Conservation (phyloP, 2,113 vertebrate species). For the Naja naja region DNA sequence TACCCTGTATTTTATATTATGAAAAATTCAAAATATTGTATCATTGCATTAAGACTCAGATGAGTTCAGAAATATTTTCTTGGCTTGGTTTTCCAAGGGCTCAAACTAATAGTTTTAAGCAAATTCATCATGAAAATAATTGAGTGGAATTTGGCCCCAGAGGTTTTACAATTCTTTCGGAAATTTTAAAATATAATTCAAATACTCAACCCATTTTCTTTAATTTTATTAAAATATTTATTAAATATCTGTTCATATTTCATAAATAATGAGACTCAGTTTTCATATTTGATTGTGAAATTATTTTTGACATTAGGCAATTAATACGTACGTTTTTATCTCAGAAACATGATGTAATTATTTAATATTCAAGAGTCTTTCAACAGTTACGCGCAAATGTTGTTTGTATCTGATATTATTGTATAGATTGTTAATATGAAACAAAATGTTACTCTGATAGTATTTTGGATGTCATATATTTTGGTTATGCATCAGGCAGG, state of each 20-base stretch:
- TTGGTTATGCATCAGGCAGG: neutral
- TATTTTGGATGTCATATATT: neutral
- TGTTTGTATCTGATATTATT: neutral
- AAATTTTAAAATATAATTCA: neutral
- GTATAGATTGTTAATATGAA: neutral
- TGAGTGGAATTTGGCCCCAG: neutral
- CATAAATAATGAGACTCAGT: neutral
- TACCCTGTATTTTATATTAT: slow-evolving; percentile 43
- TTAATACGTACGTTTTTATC: neutral
- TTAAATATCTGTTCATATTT: neutral
- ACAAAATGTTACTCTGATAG: neutral
- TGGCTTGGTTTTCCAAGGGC: neutral
- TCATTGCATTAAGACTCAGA: slow-evolving; percentile 39
- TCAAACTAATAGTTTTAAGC: neutral
- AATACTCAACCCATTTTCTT: neutral
- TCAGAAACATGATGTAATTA: neutral
- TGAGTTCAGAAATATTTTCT: slow-evolving; percentile 34
- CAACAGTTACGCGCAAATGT: neutral
- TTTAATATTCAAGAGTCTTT: neutral
- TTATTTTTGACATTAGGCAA: neutral
- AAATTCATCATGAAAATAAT: neutral
- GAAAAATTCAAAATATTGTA: slow-evolving; percentile 58
- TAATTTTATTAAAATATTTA: neutral
- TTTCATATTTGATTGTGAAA: neutral
- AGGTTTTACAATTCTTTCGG: neutral